Evolutionary conservation across 2,888 invertebrate genomes (phyloP).

Genomic region (Cataglyphis albicans): DNA sequence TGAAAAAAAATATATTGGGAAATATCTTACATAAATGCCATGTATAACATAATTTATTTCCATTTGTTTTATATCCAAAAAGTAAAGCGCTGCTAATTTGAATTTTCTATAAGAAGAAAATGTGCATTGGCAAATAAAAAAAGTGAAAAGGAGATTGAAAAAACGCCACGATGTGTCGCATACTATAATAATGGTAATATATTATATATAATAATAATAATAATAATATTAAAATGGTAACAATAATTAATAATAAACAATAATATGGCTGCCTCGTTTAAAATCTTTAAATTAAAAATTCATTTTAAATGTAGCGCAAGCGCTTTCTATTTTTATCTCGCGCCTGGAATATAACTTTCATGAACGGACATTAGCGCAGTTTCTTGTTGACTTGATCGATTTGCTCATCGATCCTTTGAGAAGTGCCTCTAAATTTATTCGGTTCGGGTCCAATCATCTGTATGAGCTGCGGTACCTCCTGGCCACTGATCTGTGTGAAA

Average conservation of each 20-base stretch:
- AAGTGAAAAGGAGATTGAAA: conserved; percentile 43
- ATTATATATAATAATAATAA: conserved; percentile 35
- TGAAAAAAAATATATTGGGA: conserved; percentile 5
- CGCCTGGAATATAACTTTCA: conserved; percentile 58
- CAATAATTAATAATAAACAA: conserved; percentile 49
- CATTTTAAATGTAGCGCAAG: conserved; percentile 53
- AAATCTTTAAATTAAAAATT: conserved; percentile 70
- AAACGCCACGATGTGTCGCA: not conserved
- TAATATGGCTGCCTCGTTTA: conserved; percentile 58
- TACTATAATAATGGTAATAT: conserved; percentile 44
- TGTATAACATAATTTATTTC: not conserved
- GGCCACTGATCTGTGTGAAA: conserved; percentile 91
- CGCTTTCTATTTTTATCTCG: conserved; percentile 15
- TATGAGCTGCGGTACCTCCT: conserved; percentile 95
- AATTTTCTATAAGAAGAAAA: conserved; percentile 18
- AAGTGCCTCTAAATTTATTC: conserved; percentile 92
- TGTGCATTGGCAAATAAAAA: conserved; percentile 24
- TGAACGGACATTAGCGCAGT: conserved; percentile 85
- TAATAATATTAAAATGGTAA: conserved; percentile 45
- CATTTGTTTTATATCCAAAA: not conserved
- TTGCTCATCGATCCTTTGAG: conserved; percentile 92
- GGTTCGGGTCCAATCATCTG: conserved; percentile 97
- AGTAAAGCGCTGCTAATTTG: not conserved
- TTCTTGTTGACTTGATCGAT: conserved; percentile 92
- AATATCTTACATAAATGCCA: conserved; percentile 22